Evolutionary conservation across 2,797 vertebrate genomes (phyloP), one percentile per base, ranked within the genome.

Genomic region (Podarcis siculus): DNA sequence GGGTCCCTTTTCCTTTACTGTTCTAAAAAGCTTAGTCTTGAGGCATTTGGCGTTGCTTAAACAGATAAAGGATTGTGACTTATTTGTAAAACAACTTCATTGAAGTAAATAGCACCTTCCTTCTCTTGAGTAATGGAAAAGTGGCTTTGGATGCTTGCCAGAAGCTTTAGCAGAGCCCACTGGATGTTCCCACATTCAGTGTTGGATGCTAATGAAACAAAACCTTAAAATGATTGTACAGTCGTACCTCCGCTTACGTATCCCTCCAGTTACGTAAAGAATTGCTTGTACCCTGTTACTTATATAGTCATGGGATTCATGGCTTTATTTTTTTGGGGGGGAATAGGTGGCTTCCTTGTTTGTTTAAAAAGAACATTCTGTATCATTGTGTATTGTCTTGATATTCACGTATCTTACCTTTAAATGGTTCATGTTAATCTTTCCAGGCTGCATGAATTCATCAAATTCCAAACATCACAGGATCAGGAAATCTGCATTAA

Each of bases 381-480:
- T 76, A 75, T 75, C 5, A 45, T 75, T 27, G 25, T 49, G 86
- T 78, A 1, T 55, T 95, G 89, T 93, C 76, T 55, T 93, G 42
- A 27, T 49, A 19, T 71, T 89, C 86, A 21, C 87, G 0, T 87
- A 83, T 93, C 42, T 37, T 89, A 42, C 85, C 5, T 66, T 67
- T 94, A 94, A 79, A 73, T 90, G 91, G 87, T 96, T 95, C 90
- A 9, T 88, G 80, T 80, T 87, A 42, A 93, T 90, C 95, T 30
- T 94, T 85, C 90, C 94, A 99, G 99, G 94, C 97, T 99, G 84
- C 99, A 99, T 90, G 99, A 99, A 94, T 94, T 98, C 94, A 98
- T 99, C 93, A 98, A 97, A 88, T 86, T 97, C 85, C 96, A 97
- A 88, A 96, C 97, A 87, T 92, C 95, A 82, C 95, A 96, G 87